These are phyloP conservation scores for Brotula barbata DNA, from an alignment of 2,797 vertebrate species.

Conservation along the genomic window DNA sequence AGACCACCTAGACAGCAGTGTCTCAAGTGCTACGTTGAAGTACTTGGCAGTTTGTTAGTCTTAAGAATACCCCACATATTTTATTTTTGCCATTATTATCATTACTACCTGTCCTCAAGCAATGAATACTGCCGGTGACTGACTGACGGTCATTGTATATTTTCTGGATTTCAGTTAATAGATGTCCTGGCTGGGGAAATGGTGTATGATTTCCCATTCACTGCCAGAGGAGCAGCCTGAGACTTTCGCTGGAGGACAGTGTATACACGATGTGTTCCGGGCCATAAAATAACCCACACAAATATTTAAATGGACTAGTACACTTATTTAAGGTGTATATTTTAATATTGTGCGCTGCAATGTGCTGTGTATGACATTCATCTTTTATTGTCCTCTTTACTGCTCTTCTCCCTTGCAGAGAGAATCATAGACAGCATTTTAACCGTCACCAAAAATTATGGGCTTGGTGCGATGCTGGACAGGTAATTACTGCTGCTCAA, in stretches of 20 bases:
- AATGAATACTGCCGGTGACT: not conserved
- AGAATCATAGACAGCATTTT: constrained; percentile 76
- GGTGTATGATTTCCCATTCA: constrained; percentile 10
- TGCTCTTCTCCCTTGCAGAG: constrained; percentile 58
- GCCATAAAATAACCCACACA: constrained; percentile 4
- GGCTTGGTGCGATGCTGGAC: constrained; percentile 70
- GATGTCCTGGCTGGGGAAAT: not conserved
- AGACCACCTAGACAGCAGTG: constrained; percentile 63
- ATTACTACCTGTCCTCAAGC: not conserved
- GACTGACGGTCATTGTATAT: not conserved
- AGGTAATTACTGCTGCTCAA: constrained; percentile 53
- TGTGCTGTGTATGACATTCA: constrained; percentile 3
- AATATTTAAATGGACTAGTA: constrained; percentile 2
- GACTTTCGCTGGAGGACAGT: not conserved
- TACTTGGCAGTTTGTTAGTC: constrained; percentile 46
- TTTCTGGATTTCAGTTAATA: constrained; percentile 12
- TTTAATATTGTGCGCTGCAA: not conserved
- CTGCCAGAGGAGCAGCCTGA: constrained; percentile 14
- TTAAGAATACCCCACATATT: constrained; percentile 14
- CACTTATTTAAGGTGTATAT: constrained; percentile 6
- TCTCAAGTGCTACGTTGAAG: constrained; percentile 22
- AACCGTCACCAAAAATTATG: constrained; percentile 67
- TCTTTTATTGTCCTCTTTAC: not conserved
- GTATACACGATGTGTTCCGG: constrained; percentile 12
- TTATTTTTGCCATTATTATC: constrained; percentile 20